These are phyloP conservation scores for Neotragus moschatus DNA, from an alignment of 2,113 vertebrate species.

Conservation along the genomic window DNA sequence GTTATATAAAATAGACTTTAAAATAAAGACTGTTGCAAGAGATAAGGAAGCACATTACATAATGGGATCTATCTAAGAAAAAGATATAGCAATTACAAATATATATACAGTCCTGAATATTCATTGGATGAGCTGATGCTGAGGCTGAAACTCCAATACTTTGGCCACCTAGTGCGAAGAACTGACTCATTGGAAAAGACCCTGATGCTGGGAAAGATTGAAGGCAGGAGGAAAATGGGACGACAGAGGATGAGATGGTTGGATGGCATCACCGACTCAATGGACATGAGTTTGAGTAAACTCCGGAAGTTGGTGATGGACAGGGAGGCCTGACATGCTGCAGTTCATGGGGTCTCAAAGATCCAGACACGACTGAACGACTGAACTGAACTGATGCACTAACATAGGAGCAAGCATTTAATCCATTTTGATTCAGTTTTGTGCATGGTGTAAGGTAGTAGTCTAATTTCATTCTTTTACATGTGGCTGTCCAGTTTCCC, in stretches of 20 bases:
- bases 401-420: too few relatives aligned
- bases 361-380: rapidly evolving
- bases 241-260: not conserved
- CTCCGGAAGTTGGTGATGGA: not conserved
- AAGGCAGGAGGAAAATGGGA: not conserved
- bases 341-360: not conserved
- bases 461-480: too few relatives aligned
- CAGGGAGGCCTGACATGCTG: not conserved
- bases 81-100: not conserved
- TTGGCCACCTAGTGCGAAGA: not conserved
- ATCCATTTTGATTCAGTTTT: too few relatives aligned
- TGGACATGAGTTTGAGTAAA: not conserved
- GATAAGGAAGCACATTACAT: not conserved
- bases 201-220: not conserved
- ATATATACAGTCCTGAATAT: not conserved
- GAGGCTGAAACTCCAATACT: not conserved
- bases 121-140: not conserved
- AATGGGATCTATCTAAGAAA: not conserved
- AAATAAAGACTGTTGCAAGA: not conserved
- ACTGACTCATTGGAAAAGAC: not conserved
- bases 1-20: not conserved
- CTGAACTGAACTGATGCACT: too few relatives aligned
- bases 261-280: not conserved
- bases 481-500: too few relatives aligned
- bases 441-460: too few relatives aligned